These are phyloP conservation scores for Bradypus variegatus DNA, from an alignment of 2,797 vertebrate species.

Conservation along the genomic window DNA sequence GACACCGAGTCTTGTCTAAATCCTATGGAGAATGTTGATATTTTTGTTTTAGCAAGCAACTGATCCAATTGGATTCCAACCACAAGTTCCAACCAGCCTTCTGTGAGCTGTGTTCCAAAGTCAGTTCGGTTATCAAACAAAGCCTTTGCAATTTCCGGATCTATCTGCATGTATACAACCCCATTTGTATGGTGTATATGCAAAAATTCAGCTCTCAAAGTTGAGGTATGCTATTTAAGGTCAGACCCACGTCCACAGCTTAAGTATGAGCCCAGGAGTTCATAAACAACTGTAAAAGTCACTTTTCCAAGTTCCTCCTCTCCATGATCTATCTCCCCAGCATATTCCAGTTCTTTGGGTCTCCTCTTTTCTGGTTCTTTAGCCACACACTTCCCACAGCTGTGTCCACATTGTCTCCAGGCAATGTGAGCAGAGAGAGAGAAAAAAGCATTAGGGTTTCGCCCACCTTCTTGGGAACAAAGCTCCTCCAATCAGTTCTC, in stretches of 20 bases:
- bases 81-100: neutral
- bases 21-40: neutral
- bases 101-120: neutral
- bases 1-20: neutral
- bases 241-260: neutral
- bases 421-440: neutral
- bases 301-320: neutral
- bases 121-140: neutral
- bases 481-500: neutral
- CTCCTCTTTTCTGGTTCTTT: neutral
- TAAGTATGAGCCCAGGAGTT: neutral
- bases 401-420: neutral
- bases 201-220: too few relatives aligned
- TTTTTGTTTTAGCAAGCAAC: neutral
- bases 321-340: neutral
- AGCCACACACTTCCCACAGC: neutral
- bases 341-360: neutral
- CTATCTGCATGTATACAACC: neutral
- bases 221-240: neutral
- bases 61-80: neutral
- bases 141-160: neutral
- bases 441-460: too few relatives aligned
- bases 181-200: neutral
- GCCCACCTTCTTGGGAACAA: neutral
- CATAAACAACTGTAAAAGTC: neutral